Evolutionary conservation across 2,113 vertebrate genomes (phyloP), one percentile per base, ranked within the genome.

Genomic region (Siniperca chuatsi): DNA sequence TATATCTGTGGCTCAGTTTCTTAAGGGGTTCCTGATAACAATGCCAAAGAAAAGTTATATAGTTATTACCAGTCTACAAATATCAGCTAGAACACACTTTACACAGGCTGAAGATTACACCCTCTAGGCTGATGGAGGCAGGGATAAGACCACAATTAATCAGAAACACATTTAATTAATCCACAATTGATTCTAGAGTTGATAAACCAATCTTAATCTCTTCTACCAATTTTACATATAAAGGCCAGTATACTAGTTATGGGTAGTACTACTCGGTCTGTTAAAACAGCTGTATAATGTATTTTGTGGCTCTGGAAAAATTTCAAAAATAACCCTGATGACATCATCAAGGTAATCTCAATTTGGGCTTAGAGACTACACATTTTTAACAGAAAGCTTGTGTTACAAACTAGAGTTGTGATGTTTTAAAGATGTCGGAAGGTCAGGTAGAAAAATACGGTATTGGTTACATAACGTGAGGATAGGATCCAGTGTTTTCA

Each of bases 1-100:
- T 60, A 10, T 60, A 10, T 2, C 69, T 23, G 65, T 23, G 10
- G 10, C 61, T 76, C 71, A 60, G 37, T 65, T 81, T 67, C 21
- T 75, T 12, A 8, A 65, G 23, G 21, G 75, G 9, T 33, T 84
- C 73, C 87, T 90, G 60, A 37, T 10, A 35, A 81, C 5, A 72
- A 64, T 29, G 6, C 0, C 6, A 75, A 76, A 50, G 29, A 20
- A 64, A 46, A 79, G 29, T 29, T 23, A 11, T 46, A 33, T 29
- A 52, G 29, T 69, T 78, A 54, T 15, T 58, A 40, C 2, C 0
- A 72, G 9, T 42, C 15, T 16, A 60, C 35, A 70, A 65, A 54
- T 23, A 54, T 25, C 21, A 74, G 6, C 0, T 6, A 35, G 2
- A 75, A 57, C 35, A 55, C 65, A 37, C 3, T 15, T 60, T 12